Conservation (phyloP, 2,888 invertebrate species). For the Cecidostiba fungosa region DNA sequence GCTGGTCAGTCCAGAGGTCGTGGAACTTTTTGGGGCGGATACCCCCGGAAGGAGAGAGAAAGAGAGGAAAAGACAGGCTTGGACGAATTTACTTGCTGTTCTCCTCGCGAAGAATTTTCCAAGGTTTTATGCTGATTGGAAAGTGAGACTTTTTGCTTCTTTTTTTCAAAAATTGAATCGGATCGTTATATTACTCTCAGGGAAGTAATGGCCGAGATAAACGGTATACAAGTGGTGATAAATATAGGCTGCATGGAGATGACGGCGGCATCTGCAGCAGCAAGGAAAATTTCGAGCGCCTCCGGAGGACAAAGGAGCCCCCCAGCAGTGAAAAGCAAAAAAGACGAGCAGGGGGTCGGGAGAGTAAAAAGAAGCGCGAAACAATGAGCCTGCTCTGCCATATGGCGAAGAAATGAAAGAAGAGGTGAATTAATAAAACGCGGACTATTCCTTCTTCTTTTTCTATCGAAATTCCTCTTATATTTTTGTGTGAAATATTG, state of each 20-base stretch:
- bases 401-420: conserved; percentile 44
- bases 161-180: background rate
- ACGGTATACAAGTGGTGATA: conserved; percentile 16
- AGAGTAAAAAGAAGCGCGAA: background rate
- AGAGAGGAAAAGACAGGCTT: background rate
- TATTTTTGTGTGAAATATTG: background rate
- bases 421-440: conserved; percentile 50
- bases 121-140: background rate
- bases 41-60: background rate
- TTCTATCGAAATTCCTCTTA: conserved; percentile 7
- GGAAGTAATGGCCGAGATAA: background rate
- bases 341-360: background rate
- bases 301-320: conserved; percentile 35
- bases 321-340: background rate
- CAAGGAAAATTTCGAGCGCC: conserved; percentile 34
- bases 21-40: conserved; percentile 45
- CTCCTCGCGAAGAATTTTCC: conserved; percentile 8
- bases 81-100: conserved; percentile 19
- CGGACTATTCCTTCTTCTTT: background rate
- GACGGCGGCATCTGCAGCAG: conserved; percentile 18
- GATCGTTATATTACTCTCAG: background rate
- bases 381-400: conserved; percentile 43
- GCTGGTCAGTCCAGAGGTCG: conserved; percentile 52
- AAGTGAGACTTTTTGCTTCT: background rate
- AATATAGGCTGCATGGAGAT: conserved; percentile 44